Base-by-base conservation (phyloP, 2,888 invertebrate species). In the Holacanthella duospinosa region DNA sequence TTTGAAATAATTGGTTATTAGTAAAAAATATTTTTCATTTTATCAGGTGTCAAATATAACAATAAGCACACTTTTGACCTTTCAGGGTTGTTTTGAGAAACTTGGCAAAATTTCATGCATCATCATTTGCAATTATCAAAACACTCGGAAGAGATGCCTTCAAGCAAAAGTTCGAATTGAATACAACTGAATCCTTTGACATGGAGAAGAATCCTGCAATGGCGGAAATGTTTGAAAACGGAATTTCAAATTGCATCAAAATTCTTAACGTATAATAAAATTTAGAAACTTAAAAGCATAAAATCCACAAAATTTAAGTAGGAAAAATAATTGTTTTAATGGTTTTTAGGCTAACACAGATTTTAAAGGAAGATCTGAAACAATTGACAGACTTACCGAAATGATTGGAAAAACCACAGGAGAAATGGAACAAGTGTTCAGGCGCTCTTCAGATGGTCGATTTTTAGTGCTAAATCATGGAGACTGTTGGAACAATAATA, bases 401-500 rank as follows among this genome's bases (percentile, higher is more conserved):
- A 9, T n/a, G n/a, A 48, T 48, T 21, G 48, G 48, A 21, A 36
- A 36, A 36, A 36, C 16, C 6, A 16, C 16, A 9, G 9, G 9
- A 36, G 36, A 36, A 36, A 16, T 36, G 9, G 6, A 36, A n/a
- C n/a, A n/a, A n/a, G n/a, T n/a, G n/a, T n/a, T n/a, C n/a, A n/a
- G n/a, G n/a, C n/a, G n/a, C n/a, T n/a, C n/a, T n/a, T n/a, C n/a
- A n/a, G n/a, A n/a, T n/a, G n/a, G n/a, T n/a, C n/a, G n/a, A n/a
- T n/a, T 48, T 21, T 4, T 48, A n/a, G 59, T 59, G 25, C 19
- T 36, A 21, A 59, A 59, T 44, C 59, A 59, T 44, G 59, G 59
- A 26, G 66, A 66, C 25, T 66, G 63, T 43, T 63, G 63, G 62
- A 66, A 64, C 27, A 66, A 63, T 53, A 66, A 66, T 19, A 59